Evolutionary conservation across 2,113 vertebrate genomes (phyloP), one percentile per base, ranked within the genome.

Genomic region (Scortum barcoo): DNA sequence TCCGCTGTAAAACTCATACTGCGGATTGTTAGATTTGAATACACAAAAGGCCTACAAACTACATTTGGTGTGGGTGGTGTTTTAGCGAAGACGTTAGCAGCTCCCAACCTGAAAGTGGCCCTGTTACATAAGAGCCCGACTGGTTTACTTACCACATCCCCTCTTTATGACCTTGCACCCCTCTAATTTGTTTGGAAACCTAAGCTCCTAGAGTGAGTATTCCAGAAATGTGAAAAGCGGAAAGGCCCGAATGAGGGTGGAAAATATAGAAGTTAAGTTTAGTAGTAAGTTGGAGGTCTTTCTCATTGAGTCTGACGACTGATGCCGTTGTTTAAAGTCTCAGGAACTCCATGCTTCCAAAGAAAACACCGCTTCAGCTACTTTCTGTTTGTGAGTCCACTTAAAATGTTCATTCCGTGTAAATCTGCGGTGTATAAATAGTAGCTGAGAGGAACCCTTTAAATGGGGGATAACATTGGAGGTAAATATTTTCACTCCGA

Each of bases 181-280:
- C 71, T 72, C 57, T 88, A 85, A 92, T 92, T 88, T 88, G 86
- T 91, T 91, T 87, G 72, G 90, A 93, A 93, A 93, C 53, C 61
- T 30, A 53, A 91, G 72, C 79, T 82, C 60, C 38, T 19, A 28
- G 19, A 51, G 60, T 58, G 67, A 85, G 48, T 71, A 67, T 88
- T 80, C 57, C 83, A 89, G 79, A 91, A 79, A 91, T 89, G 77
- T 80, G 58, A 80, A 91, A 80, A 81, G 20, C 71, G 56, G 6
- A 46, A 57, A 65, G 40, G 65, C 33, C 33, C 5, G 11, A 79
- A 86, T 63, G n/a, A 87, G 61, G 14, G 76, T 61, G 61, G 74
- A 88, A 89, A 88, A 73, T 77, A 38, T 65, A 30, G 28, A 85
- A 72, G 72, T 77, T 4, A 73, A 76, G 70, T 81, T 74, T 38